Conservation (phyloP, 1,140 invertebrate species). For the Drosophila lowei region DNA sequence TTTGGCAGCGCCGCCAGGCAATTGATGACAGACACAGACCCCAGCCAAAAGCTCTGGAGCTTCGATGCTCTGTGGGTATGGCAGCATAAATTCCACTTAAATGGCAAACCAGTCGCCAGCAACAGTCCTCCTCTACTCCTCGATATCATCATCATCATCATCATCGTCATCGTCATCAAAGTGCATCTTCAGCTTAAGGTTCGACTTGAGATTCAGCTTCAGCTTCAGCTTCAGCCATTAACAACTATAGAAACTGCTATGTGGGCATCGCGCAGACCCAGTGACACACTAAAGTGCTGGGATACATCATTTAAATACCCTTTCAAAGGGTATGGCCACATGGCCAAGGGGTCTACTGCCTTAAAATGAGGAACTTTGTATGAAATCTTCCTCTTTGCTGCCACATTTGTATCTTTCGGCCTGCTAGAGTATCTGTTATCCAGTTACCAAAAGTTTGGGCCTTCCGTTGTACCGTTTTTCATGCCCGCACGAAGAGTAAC, state of each 20-base stretch:
- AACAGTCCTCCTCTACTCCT: slow-evolving; percentile 15
- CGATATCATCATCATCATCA: slow-evolving; percentile 32
- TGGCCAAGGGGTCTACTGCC: too few species aligned
- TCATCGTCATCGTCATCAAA: slow-evolving; percentile 16
- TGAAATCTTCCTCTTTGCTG: too few species aligned
- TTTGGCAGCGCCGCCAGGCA: slow-evolving; percentile 56
- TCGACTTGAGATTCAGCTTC: slow-evolving; percentile 6
- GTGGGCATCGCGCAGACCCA: slow-evolving; percentile 60
- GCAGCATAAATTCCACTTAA: slow-evolving; percentile 79
- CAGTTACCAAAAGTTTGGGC: too few species aligned
- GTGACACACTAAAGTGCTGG: slow-evolving; percentile 70
- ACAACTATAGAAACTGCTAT: slow-evolving; percentile 67
- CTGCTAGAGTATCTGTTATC: too few species aligned
- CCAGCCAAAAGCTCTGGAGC: slow-evolving; percentile 14
- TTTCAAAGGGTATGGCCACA: background rate
- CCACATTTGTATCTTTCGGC: too few species aligned
- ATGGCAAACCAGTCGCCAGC: slow-evolving; percentile 60
- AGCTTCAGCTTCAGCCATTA: slow-evolving; percentile 52
- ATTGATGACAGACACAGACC: slow-evolving; percentile 63
- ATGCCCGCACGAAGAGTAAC: slow-evolving; percentile 34
- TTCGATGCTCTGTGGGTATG: slow-evolving; percentile 44
- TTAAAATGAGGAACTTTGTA: too few species aligned
- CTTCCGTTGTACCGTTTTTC: too few species aligned
- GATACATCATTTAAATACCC: slow-evolving; percentile 15
- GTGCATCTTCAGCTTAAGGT: slow-evolving; percentile 59